Base-by-base conservation (phyloP, 1,140 invertebrate species). In the Acromyrmex charruanus region DNA sequence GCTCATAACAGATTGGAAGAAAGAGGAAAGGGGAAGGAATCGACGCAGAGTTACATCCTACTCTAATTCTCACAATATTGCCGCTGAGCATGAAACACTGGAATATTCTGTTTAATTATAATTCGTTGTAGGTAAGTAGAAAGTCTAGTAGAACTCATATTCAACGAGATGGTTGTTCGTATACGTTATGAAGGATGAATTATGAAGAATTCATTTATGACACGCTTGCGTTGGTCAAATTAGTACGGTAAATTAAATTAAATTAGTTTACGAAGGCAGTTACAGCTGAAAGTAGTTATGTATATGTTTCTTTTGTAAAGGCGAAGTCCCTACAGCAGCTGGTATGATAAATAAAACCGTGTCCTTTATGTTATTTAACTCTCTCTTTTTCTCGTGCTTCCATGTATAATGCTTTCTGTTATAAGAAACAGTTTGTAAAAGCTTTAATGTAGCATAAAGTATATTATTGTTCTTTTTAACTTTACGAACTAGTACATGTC, bases 41-140 rank as follows among this genome's bases (percentile, higher is more conserved):
- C 3, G 16, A 66, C 58, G 39, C 28, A 3, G 35, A 71, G 16
- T 81, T 74, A 72, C 68, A 82, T 59, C 55, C 25, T 79, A 79
- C 1, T 25, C 53, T 81, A 75, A 84, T 84, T 84, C 39, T 75
- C 53, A 21, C 25, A 31, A 49, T 82, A 72, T 18, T 35, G 18
- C 18, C 53, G 25, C 25, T 3, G 55, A 82, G 80, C 68, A 75
- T 51, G 69, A 63, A 74, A 75, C 25, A 82, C 59, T 74, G 53
- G 25, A 74, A 84, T 58, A 84, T 63, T 84, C 69, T 12, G 39
- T 61, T 74, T 84, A 84, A 84, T 84, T 75, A 75, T 61, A 61
- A 84, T 84, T 75, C 39, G 69, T 74, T 72, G 80, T 82, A 82
- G 59, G 68, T 81, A 82, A 72, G 79, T 81, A 68, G 14, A 16